Base-by-base conservation (phyloP, 2,113 vertebrate species). In the Oenanthe oenanthe region DNA sequence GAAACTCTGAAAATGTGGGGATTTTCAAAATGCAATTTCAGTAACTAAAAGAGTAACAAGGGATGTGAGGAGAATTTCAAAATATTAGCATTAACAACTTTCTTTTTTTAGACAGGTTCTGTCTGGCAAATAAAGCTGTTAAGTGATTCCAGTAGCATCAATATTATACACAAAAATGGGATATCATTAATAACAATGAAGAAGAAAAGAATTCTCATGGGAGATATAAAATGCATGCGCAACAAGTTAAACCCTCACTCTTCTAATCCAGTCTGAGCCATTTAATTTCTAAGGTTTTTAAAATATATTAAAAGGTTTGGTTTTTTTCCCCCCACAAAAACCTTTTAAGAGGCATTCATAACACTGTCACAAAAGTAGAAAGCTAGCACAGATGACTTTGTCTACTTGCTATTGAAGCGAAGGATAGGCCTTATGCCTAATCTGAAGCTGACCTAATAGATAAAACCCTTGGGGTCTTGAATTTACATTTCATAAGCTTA, bases 401-500 rank as follows among this genome's bases (percentile, higher is more conserved):
- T 47, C 71, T 91, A 9, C 20, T 60, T 79, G 53, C 68, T 90
- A 78, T 24, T 92, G 85, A 93, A 89, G 61, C 15, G 2, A 73
- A 80, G 47, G 68, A 51, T 54, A 81, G 63, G 38, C 92, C 71
- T 6, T 12, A 91, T 81, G 85, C 71, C 85, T 78, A 89, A 71
- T 71, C 32, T 85, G 77, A 91, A 79, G 85, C 78, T 89, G 83
- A 95, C 92, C 83, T 12, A 7, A 78, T 31, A 72, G 91, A 97
- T 86, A 71, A 86, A 89, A 96, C 83, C 92, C 94, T 92, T 5
- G 1, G 68, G 93, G 92, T 88, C 72, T 73, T 2, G 5, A 88
- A 94, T 97, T 96, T 93, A 88, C 90, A 91, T 96, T 96, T 96
- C 95, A 94, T 73, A 95, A 92, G 89, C 77, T 91, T 89, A 88